phyloP scores from a whole-genome alignment of 2,113 vertebrate species.

The Columbina picui region DNA sequence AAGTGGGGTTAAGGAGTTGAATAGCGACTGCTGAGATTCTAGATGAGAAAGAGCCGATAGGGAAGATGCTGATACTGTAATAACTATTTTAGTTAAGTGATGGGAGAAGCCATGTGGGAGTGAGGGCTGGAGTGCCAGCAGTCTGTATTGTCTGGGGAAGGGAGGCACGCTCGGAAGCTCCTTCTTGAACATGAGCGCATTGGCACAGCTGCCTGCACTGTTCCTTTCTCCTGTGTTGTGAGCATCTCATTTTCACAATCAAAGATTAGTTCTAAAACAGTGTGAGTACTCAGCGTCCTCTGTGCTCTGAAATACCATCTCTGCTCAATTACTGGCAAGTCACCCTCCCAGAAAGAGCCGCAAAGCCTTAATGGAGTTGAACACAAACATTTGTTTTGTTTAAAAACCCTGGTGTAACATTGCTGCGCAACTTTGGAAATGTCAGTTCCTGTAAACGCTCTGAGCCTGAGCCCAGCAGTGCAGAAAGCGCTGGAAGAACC shows the following conservation, averaged over 20 bases:
- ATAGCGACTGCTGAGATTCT: background rate
- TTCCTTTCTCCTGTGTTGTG: background rate
- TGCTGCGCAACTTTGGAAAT: conserved; percentile 46
- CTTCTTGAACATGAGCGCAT: background rate
- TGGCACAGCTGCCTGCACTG: background rate
- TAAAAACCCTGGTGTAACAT: conserved; percentile 55
- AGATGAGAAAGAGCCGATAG: background rate
- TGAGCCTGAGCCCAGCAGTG: conserved; percentile 36
- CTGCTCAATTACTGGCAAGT: conserved; percentile 54
- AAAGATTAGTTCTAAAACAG: background rate
- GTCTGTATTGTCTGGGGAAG: background rate
- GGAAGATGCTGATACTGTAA: background rate
- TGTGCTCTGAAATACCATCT: background rate
- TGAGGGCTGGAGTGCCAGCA: background rate
- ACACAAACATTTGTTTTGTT: conserved; percentile 69
- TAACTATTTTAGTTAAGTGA: background rate
- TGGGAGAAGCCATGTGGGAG: background rate
- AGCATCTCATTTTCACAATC: background rate
- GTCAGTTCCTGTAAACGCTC: conserved; percentile 69
- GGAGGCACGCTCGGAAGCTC: background rate
- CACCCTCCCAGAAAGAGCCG: conserved; percentile 42
- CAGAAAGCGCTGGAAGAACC: conserved; percentile 72
- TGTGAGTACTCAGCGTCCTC: background rate
- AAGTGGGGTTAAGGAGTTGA: background rate
- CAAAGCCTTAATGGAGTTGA: conserved; percentile 13